phyloP scores from a whole-genome alignment of 1,140 invertebrate species.

The Proctacanthus coquilletti region DNA sequence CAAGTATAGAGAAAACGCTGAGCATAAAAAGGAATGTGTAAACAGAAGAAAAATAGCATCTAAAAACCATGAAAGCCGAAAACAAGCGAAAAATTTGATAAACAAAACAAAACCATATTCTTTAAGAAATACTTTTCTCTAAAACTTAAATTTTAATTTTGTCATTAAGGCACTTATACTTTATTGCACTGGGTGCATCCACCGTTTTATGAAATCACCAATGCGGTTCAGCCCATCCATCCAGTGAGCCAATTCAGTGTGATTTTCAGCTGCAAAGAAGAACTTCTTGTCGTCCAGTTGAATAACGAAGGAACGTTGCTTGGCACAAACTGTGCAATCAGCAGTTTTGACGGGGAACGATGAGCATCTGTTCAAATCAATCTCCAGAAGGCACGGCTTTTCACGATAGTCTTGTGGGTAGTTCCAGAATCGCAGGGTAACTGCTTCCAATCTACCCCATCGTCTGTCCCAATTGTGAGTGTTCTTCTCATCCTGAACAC shows the following conservation, averaged over 20 bases:
- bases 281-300: slow-evolving; percentile 8
- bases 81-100: no score
- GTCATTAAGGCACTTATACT: slow-evolving; percentile 10
- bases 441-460: slow-evolving; percentile 20
- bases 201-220: slow-evolving; percentile 13
- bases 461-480: slow-evolving; percentile 23
- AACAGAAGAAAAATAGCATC: no score
- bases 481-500: slow-evolving; percentile 15
- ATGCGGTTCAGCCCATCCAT: slow-evolving; percentile 14
- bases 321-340: slow-evolving; percentile 18
- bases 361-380: slow-evolving; percentile 5
- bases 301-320: slow-evolving; percentile 15
- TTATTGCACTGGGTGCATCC: slow-evolving; percentile 9
- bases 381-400: slow-evolving; percentile 8
- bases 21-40: no score
- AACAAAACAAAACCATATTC: no score
- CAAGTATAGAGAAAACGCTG: no score
- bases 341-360: slow-evolving; percentile 10
- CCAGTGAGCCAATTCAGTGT: slow-evolving; percentile 17
- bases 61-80: no score
- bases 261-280: slow-evolving; percentile 21
- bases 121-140: no score
- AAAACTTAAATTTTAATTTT: no score
- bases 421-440: slow-evolving; percentile 15
- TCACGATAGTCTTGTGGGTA: slow-evolving; percentile 15